These are phyloP conservation scores for Mactra quadrangularis DNA, from an alignment of 1,140 invertebrate genomes.

Conservation along the genomic window DNA sequence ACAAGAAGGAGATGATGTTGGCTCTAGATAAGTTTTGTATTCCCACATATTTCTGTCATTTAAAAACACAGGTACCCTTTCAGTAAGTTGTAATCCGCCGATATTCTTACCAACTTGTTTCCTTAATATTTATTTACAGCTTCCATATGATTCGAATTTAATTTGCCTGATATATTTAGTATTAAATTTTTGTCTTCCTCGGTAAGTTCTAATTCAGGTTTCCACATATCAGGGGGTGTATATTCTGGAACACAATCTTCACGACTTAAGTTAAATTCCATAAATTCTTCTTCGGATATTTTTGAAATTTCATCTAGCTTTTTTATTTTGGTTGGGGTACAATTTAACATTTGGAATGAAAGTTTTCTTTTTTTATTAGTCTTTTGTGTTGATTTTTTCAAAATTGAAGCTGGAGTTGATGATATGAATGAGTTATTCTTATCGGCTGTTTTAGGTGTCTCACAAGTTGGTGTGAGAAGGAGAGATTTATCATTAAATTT, in stretches of 20 bases:
- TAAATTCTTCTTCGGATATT: background rate
- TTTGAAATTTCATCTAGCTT: background rate
- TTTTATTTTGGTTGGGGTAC: too few relatives aligned
- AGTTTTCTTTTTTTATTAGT: background rate
- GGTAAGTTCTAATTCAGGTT: background rate
- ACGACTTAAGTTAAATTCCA: background rate
- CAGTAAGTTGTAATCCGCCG: conserved; percentile 3
- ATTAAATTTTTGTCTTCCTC: background rate
- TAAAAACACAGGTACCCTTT: conserved; percentile 1
- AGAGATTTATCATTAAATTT: conserved; percentile 9
- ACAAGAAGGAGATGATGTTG: background rate
- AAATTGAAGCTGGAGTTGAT: background rate
- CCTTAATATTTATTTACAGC: background rate
- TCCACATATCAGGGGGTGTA: too few relatives aligned
- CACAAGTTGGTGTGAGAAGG: background rate
- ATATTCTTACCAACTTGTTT: conserved; percentile 3
- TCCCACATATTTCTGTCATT: background rate
- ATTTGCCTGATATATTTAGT: background rate
- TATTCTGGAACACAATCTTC: background rate
- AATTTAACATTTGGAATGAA: background rate
- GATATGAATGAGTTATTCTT: background rate
- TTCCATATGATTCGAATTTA: background rate
- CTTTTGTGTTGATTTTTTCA: background rate
- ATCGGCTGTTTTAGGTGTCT: background rate
- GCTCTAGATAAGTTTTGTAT: background rate